These are phyloP conservation scores for Dynastes hyllus DNA, from an alignment of 2,888 invertebrate genomes.

Conservation along the genomic window DNA sequence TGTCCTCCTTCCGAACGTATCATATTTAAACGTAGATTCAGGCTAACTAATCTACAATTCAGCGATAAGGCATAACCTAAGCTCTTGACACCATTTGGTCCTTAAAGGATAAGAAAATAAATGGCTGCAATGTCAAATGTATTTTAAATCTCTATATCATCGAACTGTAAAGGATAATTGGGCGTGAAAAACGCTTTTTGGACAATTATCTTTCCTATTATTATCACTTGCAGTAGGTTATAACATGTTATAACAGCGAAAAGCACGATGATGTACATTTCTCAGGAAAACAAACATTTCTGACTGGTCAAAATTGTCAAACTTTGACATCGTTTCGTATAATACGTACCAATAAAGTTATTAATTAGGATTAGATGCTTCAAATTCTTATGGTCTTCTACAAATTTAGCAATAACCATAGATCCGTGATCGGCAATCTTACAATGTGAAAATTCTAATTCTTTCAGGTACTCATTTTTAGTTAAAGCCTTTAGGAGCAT, in stretches of 20 bases:
- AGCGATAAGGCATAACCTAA: constrained; percentile 61
- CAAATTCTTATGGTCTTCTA: constrained; percentile 59
- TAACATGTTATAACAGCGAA: constrained; percentile 19
- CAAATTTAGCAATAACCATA: constrained; percentile 63
- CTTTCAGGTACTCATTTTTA: constrained; percentile 61
- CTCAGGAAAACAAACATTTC: background rate
- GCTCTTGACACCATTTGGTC: constrained; percentile 60
- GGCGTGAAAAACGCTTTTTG: background rate
- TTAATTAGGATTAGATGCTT: constrained; percentile 62
- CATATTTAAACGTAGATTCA: constrained; percentile 64
- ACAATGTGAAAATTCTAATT: constrained; percentile 67
- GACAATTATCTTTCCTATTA: background rate
- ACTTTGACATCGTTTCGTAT: no score
- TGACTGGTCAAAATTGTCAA: no score
- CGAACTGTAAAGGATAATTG: background rate
- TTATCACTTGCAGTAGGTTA: constrained; percentile 15
- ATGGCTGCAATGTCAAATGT: background rate
- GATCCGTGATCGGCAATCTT: constrained; percentile 64
- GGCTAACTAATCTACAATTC: constrained; percentile 57
- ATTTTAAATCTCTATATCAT: background rate
- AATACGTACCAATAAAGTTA: constrained; percentile 64
- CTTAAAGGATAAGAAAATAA: constrained; percentile 53
- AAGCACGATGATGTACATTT: constrained; percentile 21
- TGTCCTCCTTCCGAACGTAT: constrained; percentile 60
- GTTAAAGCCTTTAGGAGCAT: constrained; percentile 62